Conservation (phyloP, 1,140 invertebrate species). For the Arctopsyche grandis region DNA sequence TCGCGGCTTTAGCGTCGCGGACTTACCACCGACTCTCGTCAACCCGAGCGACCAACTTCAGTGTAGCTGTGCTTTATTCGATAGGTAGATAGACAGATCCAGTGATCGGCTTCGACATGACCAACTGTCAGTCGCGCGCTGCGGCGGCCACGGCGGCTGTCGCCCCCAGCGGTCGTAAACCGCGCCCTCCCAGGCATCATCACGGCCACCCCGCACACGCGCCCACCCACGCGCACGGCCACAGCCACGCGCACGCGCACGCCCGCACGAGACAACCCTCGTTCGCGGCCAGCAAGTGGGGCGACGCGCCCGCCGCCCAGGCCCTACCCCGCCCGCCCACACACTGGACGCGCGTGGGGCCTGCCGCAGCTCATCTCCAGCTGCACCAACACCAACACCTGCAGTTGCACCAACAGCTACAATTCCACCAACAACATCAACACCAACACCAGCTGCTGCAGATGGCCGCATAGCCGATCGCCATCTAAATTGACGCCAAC, state of each 20-base stretch:
- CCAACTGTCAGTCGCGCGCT: conserved; percentile 49
- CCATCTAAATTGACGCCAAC: too few relatives aligned
- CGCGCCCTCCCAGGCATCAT: not conserved
- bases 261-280: conserved; percentile 52
- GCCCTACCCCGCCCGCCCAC: conserved; percentile 64
- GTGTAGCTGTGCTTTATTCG: too few relatives aligned
- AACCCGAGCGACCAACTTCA: too few relatives aligned
- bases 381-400: conserved; percentile 36
- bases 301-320: conserved; percentile 62
- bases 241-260: conserved; percentile 25
- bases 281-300: conserved; percentile 65
- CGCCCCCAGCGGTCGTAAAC: not conserved
- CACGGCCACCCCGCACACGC: not conserved
- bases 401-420: too few relatives aligned
- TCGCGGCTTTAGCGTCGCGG: not conserved
- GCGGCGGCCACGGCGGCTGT: conserved; percentile 37
- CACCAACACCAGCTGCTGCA: not conserved
- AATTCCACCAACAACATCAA: not conserved
- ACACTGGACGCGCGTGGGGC: conserved; percentile 57
- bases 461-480: not conserved
- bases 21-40: too few relatives aligned
- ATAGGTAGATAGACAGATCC: too few relatives aligned
- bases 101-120: conserved; percentile 41
- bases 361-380: conserved; percentile 53
- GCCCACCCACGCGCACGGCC: not conserved